Conservation (phyloP, 2,888 invertebrate species). For the Scaptodrosophila latifasciaeformis region DNA sequence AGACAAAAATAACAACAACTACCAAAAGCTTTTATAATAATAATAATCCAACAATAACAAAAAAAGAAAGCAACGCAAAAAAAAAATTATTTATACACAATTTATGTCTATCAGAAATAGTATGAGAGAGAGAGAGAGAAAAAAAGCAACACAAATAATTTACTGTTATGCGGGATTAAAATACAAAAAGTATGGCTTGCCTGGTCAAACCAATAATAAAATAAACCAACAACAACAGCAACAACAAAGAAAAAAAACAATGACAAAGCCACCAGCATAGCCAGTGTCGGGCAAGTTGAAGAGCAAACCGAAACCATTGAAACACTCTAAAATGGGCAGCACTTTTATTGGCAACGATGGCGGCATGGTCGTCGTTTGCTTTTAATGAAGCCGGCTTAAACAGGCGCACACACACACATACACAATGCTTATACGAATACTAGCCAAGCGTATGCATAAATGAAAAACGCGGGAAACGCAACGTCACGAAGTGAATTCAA, state of each 20-base stretch:
- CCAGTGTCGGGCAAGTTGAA: too few species aligned
- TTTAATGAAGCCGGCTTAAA: neutral
- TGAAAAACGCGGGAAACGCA: conserved; percentile 29
- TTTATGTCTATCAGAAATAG: neutral
- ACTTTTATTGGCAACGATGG: neutral
- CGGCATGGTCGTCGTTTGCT: neutral
- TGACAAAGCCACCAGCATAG: neutral
- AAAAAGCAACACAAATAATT: neutral
- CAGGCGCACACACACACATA: neutral
- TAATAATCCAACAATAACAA: conserved; percentile 1
- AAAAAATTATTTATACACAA: conserved; percentile 22
- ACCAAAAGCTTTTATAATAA: neutral
- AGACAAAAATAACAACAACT: conserved; percentile 5
- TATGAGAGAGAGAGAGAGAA: neutral
- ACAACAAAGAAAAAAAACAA: neutral
- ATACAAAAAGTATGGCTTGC: too few species aligned
- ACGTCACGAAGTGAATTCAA: conserved; percentile 11
- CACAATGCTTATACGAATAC: too few species aligned
- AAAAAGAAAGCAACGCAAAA: conserved; percentile 22
- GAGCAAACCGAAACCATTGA: neutral
- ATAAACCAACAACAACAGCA: too few species aligned
- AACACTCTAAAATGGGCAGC: neutral
- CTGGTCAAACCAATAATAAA: too few species aligned
- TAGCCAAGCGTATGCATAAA: conserved; percentile 12
- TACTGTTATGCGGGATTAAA: neutral